Base-by-base conservation (phyloP, 2,797 vertebrate species). In the Paedocypris micromegethes region DNA sequence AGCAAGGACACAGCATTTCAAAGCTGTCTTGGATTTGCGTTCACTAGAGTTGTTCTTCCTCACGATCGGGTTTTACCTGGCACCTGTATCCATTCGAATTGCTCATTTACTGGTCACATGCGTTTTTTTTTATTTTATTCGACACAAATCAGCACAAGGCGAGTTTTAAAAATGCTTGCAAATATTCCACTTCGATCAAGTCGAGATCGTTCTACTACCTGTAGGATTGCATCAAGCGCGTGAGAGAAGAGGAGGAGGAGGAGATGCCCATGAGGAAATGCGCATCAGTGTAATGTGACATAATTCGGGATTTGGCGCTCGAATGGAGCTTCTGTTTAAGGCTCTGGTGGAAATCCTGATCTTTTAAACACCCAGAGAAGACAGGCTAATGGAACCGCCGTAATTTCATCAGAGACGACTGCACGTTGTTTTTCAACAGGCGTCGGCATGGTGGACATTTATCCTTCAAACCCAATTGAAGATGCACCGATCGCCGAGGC, bases 151-250 rank as follows among this genome's bases (percentile, higher is more conserved):
- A 60, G 8, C 47, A n/a, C 41, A 53, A 55, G 58, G 52, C 9
- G 56, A 41, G 42, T 51, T 39, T 43, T 9, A 45, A 65, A 37
- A 51, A 62, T n/a, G 56, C 38, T 58, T 68, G 38, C 38, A 5
- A 38, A 52, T 48, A 46, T 54, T 60, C 39, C 45, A 50, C 43
- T 62, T 61, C 49, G 39, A 60, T 5, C 6, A 68, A 65, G 60
- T 68, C 58, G 61, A 62, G 61, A 64, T 44, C 46, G 6, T 60
- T 68, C 59, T 58, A 77, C 76, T 72, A 77, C 76, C 76, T 77
- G 76, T 77, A 77, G 76, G 76, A 77, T 75, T 70, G 59, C 76
- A 64, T 64, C 55, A 48, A 67, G 47, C 55, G 68, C 56, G 67
- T 56, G 38, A 54, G 39, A 39, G 47, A 60, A 23, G 23, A 23